Evolutionary conservation across 23 tunicate genomes (phyloP), one percentile per base, ranked within the genome.

Genomic region (Diplosoma virens): DNA sequence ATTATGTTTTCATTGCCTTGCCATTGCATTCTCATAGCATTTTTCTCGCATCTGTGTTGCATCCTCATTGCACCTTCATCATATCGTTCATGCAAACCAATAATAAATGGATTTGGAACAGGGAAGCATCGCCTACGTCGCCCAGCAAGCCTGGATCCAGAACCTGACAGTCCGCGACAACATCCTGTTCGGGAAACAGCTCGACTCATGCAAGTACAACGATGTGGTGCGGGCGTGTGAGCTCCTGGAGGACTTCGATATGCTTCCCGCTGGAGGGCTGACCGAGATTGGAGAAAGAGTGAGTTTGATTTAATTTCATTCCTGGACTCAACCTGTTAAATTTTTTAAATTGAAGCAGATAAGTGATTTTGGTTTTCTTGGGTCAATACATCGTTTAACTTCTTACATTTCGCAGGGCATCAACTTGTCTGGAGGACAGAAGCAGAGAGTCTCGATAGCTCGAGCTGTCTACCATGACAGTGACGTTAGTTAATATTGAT

Each of bases 351-450:
- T n/a, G n/a, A n/a, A n/a, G n/a, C n/a, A n/a, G n/a, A n/a, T n/a
- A n/a, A n/a, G n/a, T n/a, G n/a, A n/a, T n/a, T n/a, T n/a, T n/a
- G n/a, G n/a, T n/a, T n/a, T n/a, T n/a, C n/a, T n/a, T n/a, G n/a
- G n/a, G n/a, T n/a, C n/a, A n/a, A n/a, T n/a, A n/a, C n/a, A n/a
- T n/a, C n/a, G n/a, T n/a, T n/a, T n/a, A n/a, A n/a, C n/a, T n/a
- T n/a, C n/a, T n/a, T n/a, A 22, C 30, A 1, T 2, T 1, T 83
- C 37, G 30, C 53, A 90, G 97, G 97, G 97, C 25, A 90, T 90
- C 67, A 90, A 90, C 67, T 74, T 90, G 48, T 85, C 91, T 3
- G 97, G 97, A 2, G 97, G 97, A n/a, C 97, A 90, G 59, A 90
- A 90, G 48, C 97, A 90, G 47, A 70, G 97, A 4, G 81, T 90